Evolutionary conservation across 2,113 vertebrate genomes (phyloP).

Genomic region (Hyla sarda): DNA sequence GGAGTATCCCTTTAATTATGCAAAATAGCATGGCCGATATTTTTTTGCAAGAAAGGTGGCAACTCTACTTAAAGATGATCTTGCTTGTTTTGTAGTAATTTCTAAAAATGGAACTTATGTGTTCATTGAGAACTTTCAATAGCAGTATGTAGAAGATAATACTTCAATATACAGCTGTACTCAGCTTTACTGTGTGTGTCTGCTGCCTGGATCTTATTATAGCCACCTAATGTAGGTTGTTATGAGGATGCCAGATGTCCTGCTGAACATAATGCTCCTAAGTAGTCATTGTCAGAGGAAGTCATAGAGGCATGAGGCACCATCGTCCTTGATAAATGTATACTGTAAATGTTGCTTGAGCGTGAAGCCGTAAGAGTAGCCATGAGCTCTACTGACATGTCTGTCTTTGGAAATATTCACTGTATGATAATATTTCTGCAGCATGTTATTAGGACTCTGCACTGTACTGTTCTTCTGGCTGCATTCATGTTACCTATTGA

Average conservation of each 20-base stretch:
- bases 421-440: too few relatives aligned
- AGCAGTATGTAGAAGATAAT: not conserved
- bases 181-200: not conserved
- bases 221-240: not conserved
- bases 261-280: not conserved
- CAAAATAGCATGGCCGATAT: too few relatives aligned
- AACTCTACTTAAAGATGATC: not conserved
- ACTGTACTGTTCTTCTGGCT: too few relatives aligned
- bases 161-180: not conserved
- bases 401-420: not conserved
- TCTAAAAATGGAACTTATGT: slow-evolving; percentile 13
- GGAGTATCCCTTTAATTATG: too few relatives aligned
- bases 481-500: too few relatives aligned
- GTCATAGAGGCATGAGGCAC: not conserved
- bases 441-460: too few relatives aligned
- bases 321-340: not conserved
- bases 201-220: not conserved
- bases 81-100: slow-evolving; percentile 3
- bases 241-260: not conserved
- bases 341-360: not conserved
- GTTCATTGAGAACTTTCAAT: not conserved
- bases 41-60: too few relatives aligned
- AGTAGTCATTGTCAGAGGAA: not conserved
- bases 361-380: not conserved
- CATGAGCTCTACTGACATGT: not conserved